Evolutionary conservation across 2,888 invertebrate genomes (phyloP).

Genomic region (Eupithecia pulchellata): DNA sequence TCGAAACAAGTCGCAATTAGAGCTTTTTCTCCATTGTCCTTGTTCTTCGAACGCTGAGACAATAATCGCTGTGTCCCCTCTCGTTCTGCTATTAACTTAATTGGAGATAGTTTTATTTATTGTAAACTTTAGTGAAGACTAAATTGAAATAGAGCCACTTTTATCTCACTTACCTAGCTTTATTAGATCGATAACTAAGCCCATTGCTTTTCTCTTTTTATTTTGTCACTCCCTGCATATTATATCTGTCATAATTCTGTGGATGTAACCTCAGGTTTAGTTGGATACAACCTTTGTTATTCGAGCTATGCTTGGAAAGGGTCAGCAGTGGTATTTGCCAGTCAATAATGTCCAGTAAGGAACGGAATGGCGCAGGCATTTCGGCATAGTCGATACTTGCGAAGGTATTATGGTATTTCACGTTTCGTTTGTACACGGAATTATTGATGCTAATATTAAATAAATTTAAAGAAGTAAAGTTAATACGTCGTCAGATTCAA

Average conservation of each 20-base stretch:
- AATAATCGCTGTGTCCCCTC: conserved; percentile 63
- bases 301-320: conserved; percentile 60
- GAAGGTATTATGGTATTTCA: not conserved
- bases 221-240: not conserved
- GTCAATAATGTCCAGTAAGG: conserved; percentile 41
- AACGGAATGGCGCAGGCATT: conserved; percentile 49
- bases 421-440: not conserved
- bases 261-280: conserved; percentile 20
- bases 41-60: conserved; percentile 66
- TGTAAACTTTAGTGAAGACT: conserved; percentile 27
- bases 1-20: conserved; percentile 65
- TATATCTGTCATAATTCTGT: not conserved
- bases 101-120: conserved; percentile 54
- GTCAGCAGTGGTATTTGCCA: conserved; percentile 59
- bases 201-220: not conserved
- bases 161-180: not conserved
- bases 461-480: not conserved
- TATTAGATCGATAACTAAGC: not conserved
- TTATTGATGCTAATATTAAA: not conserved
- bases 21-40: conserved; percentile 69
- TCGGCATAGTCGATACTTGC: conserved; percentile 24
- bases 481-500: not conserved
- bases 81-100: conserved; percentile 65
- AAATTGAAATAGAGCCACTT: not conserved
- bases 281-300: conserved; percentile 68